These are phyloP conservation scores for Rhinopomastus cyanomelas DNA, from an alignment of 2,113 vertebrate genomes.

Conservation along the genomic window DNA sequence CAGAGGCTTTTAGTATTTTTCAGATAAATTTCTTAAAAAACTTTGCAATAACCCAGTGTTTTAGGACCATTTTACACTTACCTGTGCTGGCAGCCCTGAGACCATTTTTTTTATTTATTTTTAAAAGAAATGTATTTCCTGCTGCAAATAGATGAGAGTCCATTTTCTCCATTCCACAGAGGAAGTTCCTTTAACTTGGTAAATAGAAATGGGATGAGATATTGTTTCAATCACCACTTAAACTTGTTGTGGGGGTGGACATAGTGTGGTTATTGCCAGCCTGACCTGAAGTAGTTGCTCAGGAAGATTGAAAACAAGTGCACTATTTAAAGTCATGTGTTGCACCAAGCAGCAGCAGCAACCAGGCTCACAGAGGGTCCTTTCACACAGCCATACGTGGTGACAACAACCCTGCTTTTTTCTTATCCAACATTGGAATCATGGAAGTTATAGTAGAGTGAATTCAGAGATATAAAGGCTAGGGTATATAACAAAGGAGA, in stretches of 20 bases:
- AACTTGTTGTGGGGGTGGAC: neutral
- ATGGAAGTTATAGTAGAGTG: neutral
- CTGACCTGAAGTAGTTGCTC: slow-evolving; percentile 33
- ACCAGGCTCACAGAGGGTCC: neutral
- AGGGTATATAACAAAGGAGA: neutral
- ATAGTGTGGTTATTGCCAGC: neutral
- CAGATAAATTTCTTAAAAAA: neutral
- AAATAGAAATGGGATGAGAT: slow-evolving; percentile 30
- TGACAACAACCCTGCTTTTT: neutral
- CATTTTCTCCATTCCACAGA: neutral
- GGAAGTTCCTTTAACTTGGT: slow-evolving; percentile 26
- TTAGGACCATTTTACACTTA: slow-evolving; percentile 16
- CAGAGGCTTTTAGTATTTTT: neutral
- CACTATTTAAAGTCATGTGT: neutral
- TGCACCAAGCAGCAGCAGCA: neutral
- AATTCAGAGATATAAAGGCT: neutral
- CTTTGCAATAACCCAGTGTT: neutral
- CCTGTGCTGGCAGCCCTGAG: neutral
- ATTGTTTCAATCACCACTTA: slow-evolving; percentile 53
- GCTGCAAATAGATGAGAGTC: neutral
- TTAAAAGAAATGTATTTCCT: slow-evolving; percentile 32
- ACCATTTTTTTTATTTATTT: slow-evolving; percentile 28
- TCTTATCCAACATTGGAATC: neutral
- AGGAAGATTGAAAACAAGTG: neutral
- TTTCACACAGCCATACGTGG: neutral